phyloP scores from a whole-genome alignment of 2,888 invertebrate genomes.

The Pachliopta kotzebuea region DNA sequence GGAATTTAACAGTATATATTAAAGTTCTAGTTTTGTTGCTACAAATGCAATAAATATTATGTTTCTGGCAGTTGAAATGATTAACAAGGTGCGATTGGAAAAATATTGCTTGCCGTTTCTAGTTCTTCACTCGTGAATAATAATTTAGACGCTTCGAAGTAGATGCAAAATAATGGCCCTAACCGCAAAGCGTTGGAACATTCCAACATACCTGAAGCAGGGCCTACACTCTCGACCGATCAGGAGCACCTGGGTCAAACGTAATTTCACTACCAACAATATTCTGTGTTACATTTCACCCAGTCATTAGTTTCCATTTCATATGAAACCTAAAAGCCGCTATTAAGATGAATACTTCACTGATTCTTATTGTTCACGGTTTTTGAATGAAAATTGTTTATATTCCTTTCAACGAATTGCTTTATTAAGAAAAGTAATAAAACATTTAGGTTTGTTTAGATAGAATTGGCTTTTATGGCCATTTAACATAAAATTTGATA shows the following conservation, averaged over 20 bases:
- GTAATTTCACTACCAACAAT: conserved; percentile 53
- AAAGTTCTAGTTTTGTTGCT: conserved; percentile 5
- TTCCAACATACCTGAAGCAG: conserved; percentile 43
- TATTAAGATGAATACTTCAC: conserved; percentile 3
- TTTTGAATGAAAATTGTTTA: neutral
- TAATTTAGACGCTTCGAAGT: conserved; percentile 47
- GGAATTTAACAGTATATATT: neutral
- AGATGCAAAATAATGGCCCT: conserved; percentile 50
- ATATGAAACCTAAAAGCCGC: conserved; percentile 34
- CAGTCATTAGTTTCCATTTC: conserved; percentile 50
- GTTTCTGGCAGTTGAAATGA: conserved; percentile 42
- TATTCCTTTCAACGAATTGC: neutral
- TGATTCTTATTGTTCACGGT: neutral
- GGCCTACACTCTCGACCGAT: conserved; percentile 40
- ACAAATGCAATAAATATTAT: conserved; percentile 36
- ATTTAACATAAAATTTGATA: no score
- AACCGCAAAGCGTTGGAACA: conserved; percentile 35
- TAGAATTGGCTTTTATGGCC: no score
- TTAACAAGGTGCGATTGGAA: conserved; percentile 36
- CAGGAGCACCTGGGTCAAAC: conserved; percentile 52
- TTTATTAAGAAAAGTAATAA: no score
- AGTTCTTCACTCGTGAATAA: conserved; percentile 37
- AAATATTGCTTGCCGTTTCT: conserved; percentile 35
- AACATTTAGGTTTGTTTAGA: no score
- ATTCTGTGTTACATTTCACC: conserved; percentile 46